phyloP scores from a whole-genome alignment of 1,140 invertebrate species.

The Metaphire vulgaris region DNA sequence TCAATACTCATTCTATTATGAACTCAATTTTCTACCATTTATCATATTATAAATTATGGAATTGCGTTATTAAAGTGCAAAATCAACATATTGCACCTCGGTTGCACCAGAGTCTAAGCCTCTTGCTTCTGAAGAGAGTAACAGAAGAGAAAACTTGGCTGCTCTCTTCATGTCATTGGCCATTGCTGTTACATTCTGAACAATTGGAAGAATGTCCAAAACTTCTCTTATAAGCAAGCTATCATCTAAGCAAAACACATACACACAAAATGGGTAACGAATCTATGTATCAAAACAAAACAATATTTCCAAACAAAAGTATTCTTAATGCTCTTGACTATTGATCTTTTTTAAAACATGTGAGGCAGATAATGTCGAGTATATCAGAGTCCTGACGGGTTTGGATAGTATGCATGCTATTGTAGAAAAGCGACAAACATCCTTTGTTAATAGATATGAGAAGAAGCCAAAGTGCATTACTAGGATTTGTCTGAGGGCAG shows the following conservation, averaged over 20 bases:
- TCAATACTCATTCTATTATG: too few species aligned
- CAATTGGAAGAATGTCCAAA: conserved; percentile 55
- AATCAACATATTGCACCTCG: conserved; percentile 34
- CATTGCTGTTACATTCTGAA: conserved; percentile 59
- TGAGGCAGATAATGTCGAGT: too few species aligned
- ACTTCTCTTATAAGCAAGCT: conserved; percentile 56
- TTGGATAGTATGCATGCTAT: too few species aligned
- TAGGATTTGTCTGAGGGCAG: too few species aligned
- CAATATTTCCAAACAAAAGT: background rate
- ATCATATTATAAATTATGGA: too few species aligned
- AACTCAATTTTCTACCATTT: too few species aligned
- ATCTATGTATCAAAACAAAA: background rate
- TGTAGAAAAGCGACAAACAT: too few species aligned
- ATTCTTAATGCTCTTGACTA: background rate
- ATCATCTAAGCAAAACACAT: conserved; percentile 39
- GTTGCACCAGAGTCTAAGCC: conserved; percentile 39
- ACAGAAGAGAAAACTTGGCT: conserved; percentile 56
- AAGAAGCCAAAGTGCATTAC: too few species aligned
- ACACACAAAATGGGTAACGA: background rate
- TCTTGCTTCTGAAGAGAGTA: conserved; percentile 56
- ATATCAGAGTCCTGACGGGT: too few species aligned
- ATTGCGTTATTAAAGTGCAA: too few species aligned
- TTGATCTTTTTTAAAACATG: background rate
- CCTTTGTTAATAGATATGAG: too few species aligned
- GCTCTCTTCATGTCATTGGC: conserved; percentile 56